Base-by-base conservation (phyloP, 2,888 invertebrate genomes). In the Philereme transversata region DNA sequence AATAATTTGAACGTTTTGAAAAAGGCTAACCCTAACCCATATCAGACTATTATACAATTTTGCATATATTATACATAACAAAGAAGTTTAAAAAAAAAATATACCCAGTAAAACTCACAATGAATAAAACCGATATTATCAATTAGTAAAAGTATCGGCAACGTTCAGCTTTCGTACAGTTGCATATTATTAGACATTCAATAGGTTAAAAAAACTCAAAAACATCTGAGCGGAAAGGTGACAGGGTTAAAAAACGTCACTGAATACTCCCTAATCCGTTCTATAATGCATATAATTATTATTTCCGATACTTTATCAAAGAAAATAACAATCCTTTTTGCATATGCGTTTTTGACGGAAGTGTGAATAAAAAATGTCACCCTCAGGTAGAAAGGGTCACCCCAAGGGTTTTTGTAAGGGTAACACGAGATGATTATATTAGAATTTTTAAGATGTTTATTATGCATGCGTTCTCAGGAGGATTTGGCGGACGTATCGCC, bases 281-380 rank as follows among this genome's bases (percentile, higher is more conserved):
- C 86, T 83, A 86, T 91, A 90, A 91, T 90, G 91, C 92, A 92
- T 91, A 90, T 91, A 91, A 91, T 92, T 90, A 92, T 91, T 92
- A 90, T 91, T 92, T 90, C 90, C 90, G 90, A 89, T 86, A 81
- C 82, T 72, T 68, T 84, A 88, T 90, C 90, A 88, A 91, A 90
- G 91, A 88, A 88, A 90, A 86, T 86, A 88, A 87, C 85, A 86
- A 83, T 86, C 83, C 86, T 88, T 90, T 91, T 91, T 92, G 91
- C 91, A 91, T 91, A 90, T 83, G 84, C 83, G 78, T 84, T 82
- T 83, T 82, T 84, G 88, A 84, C 88, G 89, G 90, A 91, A 90
- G 90, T 90, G 88, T 90, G 87, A 90, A 90, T 88, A 87, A 90
- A 90, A 91, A 90, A 87, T 84, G 85, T 88, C 87, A 86, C 90